Evolutionary conservation across 2,888 invertebrate species (phyloP), one percentile per base, ranked within the genome.

Genomic region (Andrena hattorfiana): DNA sequence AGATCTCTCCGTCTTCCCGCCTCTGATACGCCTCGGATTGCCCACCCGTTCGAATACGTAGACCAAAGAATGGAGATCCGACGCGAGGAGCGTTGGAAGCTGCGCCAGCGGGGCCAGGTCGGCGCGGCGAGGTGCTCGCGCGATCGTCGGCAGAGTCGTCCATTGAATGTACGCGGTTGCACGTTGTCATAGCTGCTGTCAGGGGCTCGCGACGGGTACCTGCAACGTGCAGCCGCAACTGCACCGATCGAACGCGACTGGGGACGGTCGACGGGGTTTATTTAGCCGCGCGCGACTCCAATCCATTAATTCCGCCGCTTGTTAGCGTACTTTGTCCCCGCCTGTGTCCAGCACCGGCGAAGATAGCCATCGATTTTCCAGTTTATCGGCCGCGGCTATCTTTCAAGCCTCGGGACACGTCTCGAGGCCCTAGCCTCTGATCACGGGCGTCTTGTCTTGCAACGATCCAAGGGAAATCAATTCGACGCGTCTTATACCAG

Each of bases 291-390:
- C 72, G 81, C 86, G 87, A 90, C 89, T 89, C 79, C 87, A 82
- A 89, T 91, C 89, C 90, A 86, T 90, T 89, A 89, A 89, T 90
- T 90, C 88, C 71, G 85, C 77, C 75, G 86, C 89, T 90, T 89
- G 89, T 91, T 91, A 91, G 88, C 89, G 89, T 90, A 90, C 89
- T 90, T 90, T 86, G 82, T 84, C 77, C 71, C 60, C 26, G 48
- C 35, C 62, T 35, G 67, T 49, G 75, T 68, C 63, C 13, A 30
- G 54, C 54, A 56, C 75, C 30, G 70, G 30, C 49, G 26, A 60
- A 67, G 72, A 72, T 72, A 30, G 30, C 71, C 81, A 76, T 83
- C 68, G 59, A 71, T 71, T 68, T 80, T 76, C 76, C 68, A 76
- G 75, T 64, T 83, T 64, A 63, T 89, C 73, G 84, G 85, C 84